These are phyloP conservation scores for Falcunculus frontatus DNA, from an alignment of 2,113 vertebrate species.

Conservation along the genomic window DNA sequence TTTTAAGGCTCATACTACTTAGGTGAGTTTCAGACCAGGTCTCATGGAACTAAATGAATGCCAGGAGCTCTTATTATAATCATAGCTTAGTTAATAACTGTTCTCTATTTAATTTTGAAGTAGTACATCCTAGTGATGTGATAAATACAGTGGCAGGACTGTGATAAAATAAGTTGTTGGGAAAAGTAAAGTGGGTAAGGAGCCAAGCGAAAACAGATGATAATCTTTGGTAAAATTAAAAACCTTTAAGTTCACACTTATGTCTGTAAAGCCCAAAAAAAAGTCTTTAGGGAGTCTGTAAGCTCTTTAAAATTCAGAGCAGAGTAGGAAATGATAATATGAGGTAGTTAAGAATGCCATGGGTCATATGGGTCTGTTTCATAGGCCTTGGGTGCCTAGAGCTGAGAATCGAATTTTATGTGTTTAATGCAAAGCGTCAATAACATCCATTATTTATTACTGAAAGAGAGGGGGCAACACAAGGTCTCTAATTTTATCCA, in stretches of 20 bases:
- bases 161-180: background rate
- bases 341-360: background rate
- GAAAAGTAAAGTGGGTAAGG: background rate
- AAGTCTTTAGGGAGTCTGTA: background rate
- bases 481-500: background rate
- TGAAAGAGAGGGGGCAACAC: background rate
- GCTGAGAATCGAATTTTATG: background rate
- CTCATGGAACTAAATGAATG: background rate
- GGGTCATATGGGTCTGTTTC: background rate
- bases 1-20: background rate
- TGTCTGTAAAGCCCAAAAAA: background rate
- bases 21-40: background rate
- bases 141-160: background rate
- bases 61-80: background rate
- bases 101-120: background rate
- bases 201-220: background rate
- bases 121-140: background rate
- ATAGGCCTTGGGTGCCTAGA: background rate
- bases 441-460: background rate
- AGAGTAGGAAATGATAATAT: background rate
- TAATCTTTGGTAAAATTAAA: background rate
- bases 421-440: background rate
- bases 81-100: background rate
- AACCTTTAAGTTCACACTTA: background rate
- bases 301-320: background rate